Base-by-base conservation (phyloP, 2,797 vertebrate species). In the Eulemur albifrons region DNA sequence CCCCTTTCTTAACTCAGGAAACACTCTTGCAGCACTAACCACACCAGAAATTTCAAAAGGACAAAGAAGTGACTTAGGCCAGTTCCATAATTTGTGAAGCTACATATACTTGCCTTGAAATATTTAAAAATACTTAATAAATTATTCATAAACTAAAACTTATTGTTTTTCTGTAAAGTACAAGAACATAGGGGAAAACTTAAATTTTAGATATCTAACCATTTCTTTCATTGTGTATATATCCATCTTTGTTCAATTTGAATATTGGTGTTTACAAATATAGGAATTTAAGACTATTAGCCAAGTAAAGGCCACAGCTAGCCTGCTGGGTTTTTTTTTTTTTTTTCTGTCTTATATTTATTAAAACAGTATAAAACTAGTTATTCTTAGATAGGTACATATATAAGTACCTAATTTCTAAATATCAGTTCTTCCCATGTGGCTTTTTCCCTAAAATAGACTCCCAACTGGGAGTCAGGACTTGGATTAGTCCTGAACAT, bases 1-100 rank as follows among this genome's bases (percentile, higher is more conserved):
- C 77, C 90, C 75, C 79, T 96, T 97, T 95, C 95, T 94, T 97
- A 97, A 98, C 86, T 96, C 94, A 97, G 95, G 97, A 57, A 85
- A 92, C 25, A 95, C 95, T 32, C 21, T 61, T 38, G 4, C 50
- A 91, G 50, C 45, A 89, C 35, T 97, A 97, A 96, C 84, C 23
- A 80, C 40, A 91, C 65, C 83, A 97, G 96, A 32, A 92, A 97
- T 92, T 97, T 97, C 86, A 92, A 57, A 88, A 95, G 83, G 94
- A 96, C 96, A 98, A 97, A 98, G 96, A 98, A 96, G 76, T 87
- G 77, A 94, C 90, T 95, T 88, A n/a, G 35, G 77, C 88, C 87
- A 96, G 93, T 83, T 94, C 77, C 96, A 76, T 95, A 95, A 97
- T 97, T 95, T 97, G 85, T 94, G 38, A 0, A 90, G 48, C 57